Percentiles rank a stretch among this genome's conserved stretches.
phyloP scores from a whole-genome alignment of 37 sponge, comb jelly and placozoan species.

The Amphimedon queenslandica region DNA sequence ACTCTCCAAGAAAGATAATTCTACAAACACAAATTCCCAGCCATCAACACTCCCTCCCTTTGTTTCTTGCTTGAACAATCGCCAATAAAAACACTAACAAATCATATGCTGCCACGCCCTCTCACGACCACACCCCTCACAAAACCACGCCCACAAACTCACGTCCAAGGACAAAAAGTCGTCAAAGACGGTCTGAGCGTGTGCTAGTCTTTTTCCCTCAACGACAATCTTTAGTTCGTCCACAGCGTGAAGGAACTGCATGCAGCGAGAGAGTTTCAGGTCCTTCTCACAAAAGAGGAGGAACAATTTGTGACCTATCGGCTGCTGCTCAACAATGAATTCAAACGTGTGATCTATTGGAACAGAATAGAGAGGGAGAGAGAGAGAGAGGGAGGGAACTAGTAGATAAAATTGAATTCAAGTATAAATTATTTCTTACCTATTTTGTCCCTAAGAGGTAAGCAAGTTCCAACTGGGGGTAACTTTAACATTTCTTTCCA shows the following conservation, averaged over 20 bases:
- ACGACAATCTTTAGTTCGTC: conserved; percentile 59
- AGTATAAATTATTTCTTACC: conserved; percentile 29
- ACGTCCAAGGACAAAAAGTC: conserved; percentile 70
- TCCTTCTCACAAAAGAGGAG: conserved; percentile 62
- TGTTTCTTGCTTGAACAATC: no score
- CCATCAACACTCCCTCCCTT: no score
- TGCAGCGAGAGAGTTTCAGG: conserved; percentile 37
- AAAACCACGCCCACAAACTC: no score
- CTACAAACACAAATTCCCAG: no score
- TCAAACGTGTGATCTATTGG: conserved; percentile 66
- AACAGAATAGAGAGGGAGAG: conserved; percentile 23
- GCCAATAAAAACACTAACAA: no score
- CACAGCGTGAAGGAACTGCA: conserved; percentile 57
- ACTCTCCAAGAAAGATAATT: no score
- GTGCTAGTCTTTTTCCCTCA: conserved; percentile 55
- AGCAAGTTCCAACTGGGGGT: conserved; percentile 52
- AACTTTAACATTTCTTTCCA: conserved; percentile 88
- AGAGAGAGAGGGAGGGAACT: conserved; percentile 20
- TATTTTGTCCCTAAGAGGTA: conserved; percentile 61
- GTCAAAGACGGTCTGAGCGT: conserved; percentile 61
- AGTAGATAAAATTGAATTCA: not conserved
- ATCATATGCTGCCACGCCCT: no score
- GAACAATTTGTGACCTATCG: conserved; percentile 86
- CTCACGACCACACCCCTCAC: no score
- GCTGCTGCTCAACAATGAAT: conserved; percentile 78